Percentiles rank a stretch among this genome's conserved stretches.
Evolutionary conservation across 1,140 invertebrate genomes (phyloP).

Genomic region (Ditylenchus dipsaci): DNA sequence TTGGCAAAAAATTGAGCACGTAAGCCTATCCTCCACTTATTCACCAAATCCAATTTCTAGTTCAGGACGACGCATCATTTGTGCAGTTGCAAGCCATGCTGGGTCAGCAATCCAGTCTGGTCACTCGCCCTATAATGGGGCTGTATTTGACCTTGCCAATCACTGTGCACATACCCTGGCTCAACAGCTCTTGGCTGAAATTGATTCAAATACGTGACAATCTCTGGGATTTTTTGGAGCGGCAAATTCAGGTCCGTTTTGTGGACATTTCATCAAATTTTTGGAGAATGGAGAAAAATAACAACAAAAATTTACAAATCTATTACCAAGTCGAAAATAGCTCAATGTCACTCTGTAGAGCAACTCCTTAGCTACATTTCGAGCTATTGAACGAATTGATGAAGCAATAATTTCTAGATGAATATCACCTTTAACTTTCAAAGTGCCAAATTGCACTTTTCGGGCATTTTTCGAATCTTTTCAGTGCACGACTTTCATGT

Average conservation of each 20-base stretch:
- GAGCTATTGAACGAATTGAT: too few species aligned
- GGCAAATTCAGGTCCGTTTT: conserved; percentile 45
- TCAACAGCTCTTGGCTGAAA: conserved; percentile 46
- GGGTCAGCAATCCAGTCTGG: conserved; percentile 48
- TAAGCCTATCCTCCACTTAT: conserved; percentile 15
- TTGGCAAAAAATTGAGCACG: conserved; percentile 49
- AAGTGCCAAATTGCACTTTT: too few species aligned
- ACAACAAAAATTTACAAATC: too few species aligned
- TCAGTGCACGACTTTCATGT: too few species aligned
- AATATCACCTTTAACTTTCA: too few species aligned
- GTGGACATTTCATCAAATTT: conserved; percentile 27
- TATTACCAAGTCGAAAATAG: too few species aligned
- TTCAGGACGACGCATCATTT: conserved; percentile 43
- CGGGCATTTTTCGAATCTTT: too few species aligned
- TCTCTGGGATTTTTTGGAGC: conserved; percentile 46
- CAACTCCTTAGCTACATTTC: too few species aligned
- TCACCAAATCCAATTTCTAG: not conserved
- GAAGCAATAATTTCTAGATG: too few species aligned
- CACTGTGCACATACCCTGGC: conserved; percentile 44
- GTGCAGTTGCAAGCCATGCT: conserved; percentile 43
- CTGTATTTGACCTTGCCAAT: conserved; percentile 47
- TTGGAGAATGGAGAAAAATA: too few species aligned
- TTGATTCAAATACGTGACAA: conserved; percentile 41
- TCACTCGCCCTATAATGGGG: conserved; percentile 41
- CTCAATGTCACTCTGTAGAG: too few species aligned